Base-by-base conservation (phyloP, 2,797 vertebrate species). In the Enteromius argenteus region DNA sequence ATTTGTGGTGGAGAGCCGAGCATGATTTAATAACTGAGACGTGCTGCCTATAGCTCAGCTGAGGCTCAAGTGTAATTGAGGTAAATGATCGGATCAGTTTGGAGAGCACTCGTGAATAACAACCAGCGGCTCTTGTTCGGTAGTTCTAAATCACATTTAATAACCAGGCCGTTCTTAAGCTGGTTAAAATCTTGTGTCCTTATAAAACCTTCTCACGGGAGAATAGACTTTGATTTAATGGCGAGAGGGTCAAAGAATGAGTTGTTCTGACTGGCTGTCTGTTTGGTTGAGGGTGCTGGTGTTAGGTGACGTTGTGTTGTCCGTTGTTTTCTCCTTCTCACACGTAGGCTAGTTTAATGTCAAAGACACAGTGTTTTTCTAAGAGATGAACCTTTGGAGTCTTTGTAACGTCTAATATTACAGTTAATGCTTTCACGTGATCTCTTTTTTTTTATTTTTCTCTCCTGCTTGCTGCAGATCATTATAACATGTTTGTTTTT, bases 1-100 rank as follows among this genome's bases (percentile, higher is more conserved):
- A 86, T 84, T 56, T 84, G 62, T 75, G 64, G 51, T 69, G 32
- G 73, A 60, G 30, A 74, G 68, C 2, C 3, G 35, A 72, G 35
- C 30, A 27, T 60, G 85, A 84, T 80, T 84, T 84, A 76, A 75
- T 75, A 80, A 84, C 71, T 27, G 44, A 86, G 60, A 66, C 44
- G 37, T 82, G 80, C 81, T 39, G 62, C 60, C 32, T 75, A 60
- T 79, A 84, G 81, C 69, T 49, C 73, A 49, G 62, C 62, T 2
- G 21, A 69, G 53, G 69, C 60, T 67, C 32, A 53, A 51, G 81
- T n/a, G 30, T 86, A 84, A 86, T 80, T 80, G 77, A 68, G 51
- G 72, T 84, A 76, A 73, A 84, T 80, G 67, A 86, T 83, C 30
- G 60, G 64, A 84, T 84, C 77, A 69, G 81, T 86, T 77, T 77